Conservation (phyloP, 2,797 vertebrate species). For the Bovichtus variegatus region DNA sequence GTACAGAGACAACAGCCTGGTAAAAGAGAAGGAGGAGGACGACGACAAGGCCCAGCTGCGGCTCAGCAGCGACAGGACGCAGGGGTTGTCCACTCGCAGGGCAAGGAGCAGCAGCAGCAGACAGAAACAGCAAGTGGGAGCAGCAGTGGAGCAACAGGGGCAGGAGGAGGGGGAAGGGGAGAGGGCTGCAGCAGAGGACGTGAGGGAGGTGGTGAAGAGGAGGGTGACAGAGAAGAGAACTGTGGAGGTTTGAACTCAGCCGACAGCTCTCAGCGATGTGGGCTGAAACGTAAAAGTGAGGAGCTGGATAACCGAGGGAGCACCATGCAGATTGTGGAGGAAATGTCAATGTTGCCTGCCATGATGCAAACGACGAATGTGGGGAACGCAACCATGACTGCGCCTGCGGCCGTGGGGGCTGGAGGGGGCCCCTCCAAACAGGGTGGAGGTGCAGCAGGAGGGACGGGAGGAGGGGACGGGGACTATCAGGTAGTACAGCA, state of each 20-base stretch:
- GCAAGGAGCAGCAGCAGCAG: constrained; percentile 78
- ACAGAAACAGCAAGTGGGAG: constrained; percentile 82
- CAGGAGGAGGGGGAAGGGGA: constrained; percentile 81
- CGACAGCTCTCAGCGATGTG: constrained; percentile 94
- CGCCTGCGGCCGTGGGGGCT: constrained; percentile 85
- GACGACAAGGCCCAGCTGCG: constrained; percentile 60
- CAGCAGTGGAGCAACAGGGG: constrained; percentile 83
- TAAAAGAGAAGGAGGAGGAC: constrained; percentile 65
- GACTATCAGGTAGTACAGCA: constrained; percentile 99
- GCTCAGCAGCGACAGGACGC: constrained; percentile 70
- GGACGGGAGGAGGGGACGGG: constrained; percentile 87
- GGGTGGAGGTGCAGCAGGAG: constrained; percentile 84
- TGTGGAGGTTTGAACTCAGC: constrained; percentile 88
- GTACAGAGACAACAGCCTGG: constrained; percentile 85
- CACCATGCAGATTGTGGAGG: constrained; percentile 99
- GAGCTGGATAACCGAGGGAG: constrained; percentile 92
- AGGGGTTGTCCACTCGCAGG: constrained; percentile 76
- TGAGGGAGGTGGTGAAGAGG: constrained; percentile 64
- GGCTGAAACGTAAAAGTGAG: constrained; percentile 99
- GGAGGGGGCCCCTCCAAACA: constrained; percentile 89
- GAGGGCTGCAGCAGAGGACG: constrained; percentile 78
- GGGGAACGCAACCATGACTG: constrained; percentile 90
- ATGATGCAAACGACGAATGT: constrained; percentile 96
- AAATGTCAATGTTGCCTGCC: constrained; percentile 95
- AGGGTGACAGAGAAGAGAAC: constrained; percentile 76